Base-by-base conservation (phyloP, 2,113 vertebrate genomes). In the Syngnathus scovelli region DNA sequence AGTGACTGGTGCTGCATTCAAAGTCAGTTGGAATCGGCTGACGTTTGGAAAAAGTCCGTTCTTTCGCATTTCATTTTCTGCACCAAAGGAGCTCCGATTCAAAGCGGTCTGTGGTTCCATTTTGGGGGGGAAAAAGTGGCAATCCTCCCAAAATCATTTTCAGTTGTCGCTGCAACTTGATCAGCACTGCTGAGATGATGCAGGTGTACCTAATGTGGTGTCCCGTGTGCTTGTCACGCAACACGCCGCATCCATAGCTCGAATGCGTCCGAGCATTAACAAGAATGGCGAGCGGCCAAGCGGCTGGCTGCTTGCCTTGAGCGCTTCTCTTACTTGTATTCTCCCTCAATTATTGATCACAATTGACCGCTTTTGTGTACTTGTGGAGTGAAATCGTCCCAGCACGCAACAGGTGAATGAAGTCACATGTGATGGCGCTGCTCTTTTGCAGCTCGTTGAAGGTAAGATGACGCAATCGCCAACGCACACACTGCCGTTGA, bases 241-340 rank as follows among this genome's bases (percentile, higher is more conserved):
- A 55, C 5, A 19, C 49, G 49, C n/a, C 7, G 7, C 21, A 55
- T 72, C 64, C 71, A 70, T 72, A 65, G 55, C 12, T 67, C 63
- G 62, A 39, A 58, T 61, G 18, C 64, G 69, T 71, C 51, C 48
- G 44, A 62, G 58, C 71, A 75, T 67, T 74, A 76, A 77, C 69
- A 70, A 70, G 70, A 23, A 80, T 74, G 66, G 70, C 77, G 68
- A 70, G 76, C 78, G 75, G 54, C 7, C n/a, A 69, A 56, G 36
- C 33, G 41, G 4, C 41, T 16, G 23, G 64, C 61, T 1, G 33
- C 23, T 3, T 38, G 58, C 36, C 58, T 16, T 16, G 11, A 43
- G 54, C 33, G n/a, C 44, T 68, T 63, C 6, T 61, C 46, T 19
- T 21, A 52, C n/a, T 52, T 52, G 7, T 2, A 49, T 49, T n/a